A percentile compares a stretch with the other conserved stretches of the same genome.
phyloP scores from a whole-genome alignment of 2,797 vertebrate genomes.

The Podarcis siculus region DNA sequence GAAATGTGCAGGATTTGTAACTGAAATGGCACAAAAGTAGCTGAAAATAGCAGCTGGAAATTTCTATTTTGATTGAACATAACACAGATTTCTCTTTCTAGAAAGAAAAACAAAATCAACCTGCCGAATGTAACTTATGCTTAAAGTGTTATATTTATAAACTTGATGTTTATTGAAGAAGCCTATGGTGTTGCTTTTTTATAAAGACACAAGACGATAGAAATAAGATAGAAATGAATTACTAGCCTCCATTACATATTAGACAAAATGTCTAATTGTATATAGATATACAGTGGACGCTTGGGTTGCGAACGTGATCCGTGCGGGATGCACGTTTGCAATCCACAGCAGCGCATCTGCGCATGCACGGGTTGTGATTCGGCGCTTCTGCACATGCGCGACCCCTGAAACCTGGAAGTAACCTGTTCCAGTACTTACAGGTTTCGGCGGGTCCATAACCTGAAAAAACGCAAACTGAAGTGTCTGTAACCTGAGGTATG shows the following conservation, averaged over 20 bases:
- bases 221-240: constrained; percentile 33
- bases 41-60: constrained; percentile 37
- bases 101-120: not conserved
- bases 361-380: no score
- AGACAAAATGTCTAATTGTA: constrained; percentile 46
- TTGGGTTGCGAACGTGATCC: no score
- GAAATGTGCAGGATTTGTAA: constrained; percentile 7
- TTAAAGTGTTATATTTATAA: constrained; percentile 49
- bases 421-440: no score
- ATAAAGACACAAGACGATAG: constrained; percentile 8
- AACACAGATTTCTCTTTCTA: constrained; percentile 36
- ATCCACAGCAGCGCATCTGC: no score
- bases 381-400: no score
- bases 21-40: constrained; percentile 26
- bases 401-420: no score
- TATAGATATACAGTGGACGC: constrained; percentile 28
- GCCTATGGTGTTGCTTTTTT: not conserved
- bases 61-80: constrained; percentile 43
- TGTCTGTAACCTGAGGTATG: no score
- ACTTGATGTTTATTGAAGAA: constrained; percentile 41
- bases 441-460: no score
- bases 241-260: constrained; percentile 39
- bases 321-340: no score
- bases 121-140: constrained; percentile 39
- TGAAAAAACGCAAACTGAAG: no score